These are phyloP conservation scores for Archips crataeganus DNA, from an alignment of 2,888 invertebrate species.

Conservation along the genomic window DNA sequence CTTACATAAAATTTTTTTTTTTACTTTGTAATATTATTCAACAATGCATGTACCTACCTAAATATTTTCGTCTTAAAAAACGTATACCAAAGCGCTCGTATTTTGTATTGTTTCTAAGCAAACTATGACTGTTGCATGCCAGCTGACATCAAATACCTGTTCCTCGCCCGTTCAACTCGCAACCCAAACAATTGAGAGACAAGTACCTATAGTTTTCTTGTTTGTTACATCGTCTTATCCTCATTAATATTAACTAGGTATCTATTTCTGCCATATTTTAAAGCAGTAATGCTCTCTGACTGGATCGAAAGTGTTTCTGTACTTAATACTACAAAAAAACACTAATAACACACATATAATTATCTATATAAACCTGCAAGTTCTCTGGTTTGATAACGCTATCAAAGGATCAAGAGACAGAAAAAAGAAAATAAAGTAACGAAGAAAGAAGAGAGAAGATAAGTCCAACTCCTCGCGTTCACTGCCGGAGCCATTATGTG, in stretches of 20 bases:
- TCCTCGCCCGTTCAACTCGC: background rate
- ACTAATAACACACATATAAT: background rate
- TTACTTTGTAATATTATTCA: background rate
- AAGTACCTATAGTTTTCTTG: background rate
- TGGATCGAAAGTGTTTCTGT: background rate
- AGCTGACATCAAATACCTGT: slow-evolving; percentile 6
- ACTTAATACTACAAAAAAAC: background rate
- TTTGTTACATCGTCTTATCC: background rate
- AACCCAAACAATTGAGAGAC: background rate
- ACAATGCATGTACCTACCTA: background rate
- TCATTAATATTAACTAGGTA: background rate
- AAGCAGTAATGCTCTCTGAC: background rate
- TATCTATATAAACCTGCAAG: background rate
- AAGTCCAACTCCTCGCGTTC: slow-evolving; percentile 96
- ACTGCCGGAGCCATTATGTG: slow-evolving; percentile 97
- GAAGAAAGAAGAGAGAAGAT: slow-evolving; percentile 53
- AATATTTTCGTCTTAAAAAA: background rate
- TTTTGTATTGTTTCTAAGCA: background rate
- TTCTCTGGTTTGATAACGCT: too few species aligned
- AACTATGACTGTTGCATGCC: background rate
- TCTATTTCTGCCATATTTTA: background rate
- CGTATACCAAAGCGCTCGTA: background rate
- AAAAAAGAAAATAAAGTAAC: slow-evolving; percentile 46
- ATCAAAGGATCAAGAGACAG: slow-evolving; percentile 40
- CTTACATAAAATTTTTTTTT: too few species aligned